Evolutionary conservation across 2,797 vertebrate species (phyloP).

Genomic region (Mycteria americana): DNA sequence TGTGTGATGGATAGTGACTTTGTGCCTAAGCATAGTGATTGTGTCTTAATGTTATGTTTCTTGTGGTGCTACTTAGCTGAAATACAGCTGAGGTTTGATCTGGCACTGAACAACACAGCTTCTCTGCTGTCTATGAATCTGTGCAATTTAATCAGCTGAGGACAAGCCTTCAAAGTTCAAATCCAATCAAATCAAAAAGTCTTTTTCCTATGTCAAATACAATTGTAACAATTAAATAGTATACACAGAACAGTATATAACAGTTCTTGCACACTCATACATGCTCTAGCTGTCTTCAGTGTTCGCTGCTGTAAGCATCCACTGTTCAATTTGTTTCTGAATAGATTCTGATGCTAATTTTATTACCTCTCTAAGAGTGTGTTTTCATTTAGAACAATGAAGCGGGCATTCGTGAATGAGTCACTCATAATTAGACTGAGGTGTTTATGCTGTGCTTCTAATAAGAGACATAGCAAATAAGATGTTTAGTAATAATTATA

Average conservation of each 20-base stretch:
- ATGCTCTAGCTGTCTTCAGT: not conserved
- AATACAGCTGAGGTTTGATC: not conserved
- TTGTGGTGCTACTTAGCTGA: not conserved
- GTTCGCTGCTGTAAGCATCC: not conserved
- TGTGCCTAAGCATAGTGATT: not conserved
- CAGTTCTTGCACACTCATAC: not conserved
- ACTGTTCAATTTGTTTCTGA: not conserved
- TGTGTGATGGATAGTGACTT: not conserved
- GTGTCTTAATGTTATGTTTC: not conserved
- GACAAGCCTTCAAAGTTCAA: not conserved
- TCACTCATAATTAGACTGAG: not conserved
- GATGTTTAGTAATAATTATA: not conserved
- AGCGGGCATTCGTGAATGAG: not conserved
- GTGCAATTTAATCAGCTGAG: not conserved
- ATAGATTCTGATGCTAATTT: not conserved
- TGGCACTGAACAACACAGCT: not conserved
- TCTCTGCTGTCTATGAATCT: not conserved
- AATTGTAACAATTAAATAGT: not conserved
- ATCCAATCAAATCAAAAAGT: not conserved
- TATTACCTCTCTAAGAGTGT: not conserved
- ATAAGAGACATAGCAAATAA: not conserved
- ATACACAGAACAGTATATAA: not conserved
- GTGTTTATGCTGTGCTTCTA: not conserved
- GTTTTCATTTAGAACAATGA: conserved; percentile 25
- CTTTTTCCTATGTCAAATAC: not conserved